These are phyloP conservation scores for Chrysogorgia sp. DNA, from an alignment of 92 coral and sea anemone genomes.

Conservation along the genomic window DNA sequence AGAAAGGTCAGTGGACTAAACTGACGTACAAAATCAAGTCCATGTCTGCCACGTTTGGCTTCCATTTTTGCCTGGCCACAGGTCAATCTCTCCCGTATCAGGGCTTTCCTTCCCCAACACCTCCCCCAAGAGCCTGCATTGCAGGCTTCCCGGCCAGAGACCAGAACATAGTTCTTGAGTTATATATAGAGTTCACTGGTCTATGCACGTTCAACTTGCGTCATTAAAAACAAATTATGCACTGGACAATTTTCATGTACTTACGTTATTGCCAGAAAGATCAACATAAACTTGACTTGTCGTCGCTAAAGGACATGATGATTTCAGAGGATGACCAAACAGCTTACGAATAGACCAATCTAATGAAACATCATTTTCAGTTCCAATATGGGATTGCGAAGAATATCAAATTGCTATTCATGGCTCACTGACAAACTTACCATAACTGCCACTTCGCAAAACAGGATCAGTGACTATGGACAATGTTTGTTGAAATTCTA, in stretches of 20 bases:
- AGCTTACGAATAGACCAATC: slow-evolving; percentile 96
- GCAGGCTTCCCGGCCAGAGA: too few relatives aligned
- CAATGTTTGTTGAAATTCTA: slow-evolving; percentile 85
- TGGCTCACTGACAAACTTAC: slow-evolving; percentile 35
- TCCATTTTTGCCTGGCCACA: too few relatives aligned
- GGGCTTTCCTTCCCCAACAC: too few relatives aligned
- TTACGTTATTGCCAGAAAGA: slow-evolving; percentile 73
- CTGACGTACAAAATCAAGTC: too few relatives aligned
- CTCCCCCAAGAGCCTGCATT: too few relatives aligned
- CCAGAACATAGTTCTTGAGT: too few relatives aligned
- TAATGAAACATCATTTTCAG: too few relatives aligned
- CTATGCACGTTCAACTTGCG: neutral
- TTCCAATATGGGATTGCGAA: neutral
- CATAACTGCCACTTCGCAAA: slow-evolving; percentile 64
- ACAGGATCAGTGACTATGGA: slow-evolving; percentile 93
- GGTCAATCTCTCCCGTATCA: too few relatives aligned
- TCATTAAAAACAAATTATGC: too few relatives aligned
- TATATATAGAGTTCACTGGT: neutral
- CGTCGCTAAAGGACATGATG: slow-evolving; percentile 81
- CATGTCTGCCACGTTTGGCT: too few relatives aligned
- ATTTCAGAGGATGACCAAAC: slow-evolving; percentile 72
- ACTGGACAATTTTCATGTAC: neutral
- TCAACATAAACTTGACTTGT: slow-evolving; percentile 85
- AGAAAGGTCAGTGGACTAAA: too few relatives aligned
- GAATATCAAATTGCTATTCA: neutral